phyloP scores from a whole-genome alignment of 2,113 vertebrate species.

The Lathamus discolor region DNA sequence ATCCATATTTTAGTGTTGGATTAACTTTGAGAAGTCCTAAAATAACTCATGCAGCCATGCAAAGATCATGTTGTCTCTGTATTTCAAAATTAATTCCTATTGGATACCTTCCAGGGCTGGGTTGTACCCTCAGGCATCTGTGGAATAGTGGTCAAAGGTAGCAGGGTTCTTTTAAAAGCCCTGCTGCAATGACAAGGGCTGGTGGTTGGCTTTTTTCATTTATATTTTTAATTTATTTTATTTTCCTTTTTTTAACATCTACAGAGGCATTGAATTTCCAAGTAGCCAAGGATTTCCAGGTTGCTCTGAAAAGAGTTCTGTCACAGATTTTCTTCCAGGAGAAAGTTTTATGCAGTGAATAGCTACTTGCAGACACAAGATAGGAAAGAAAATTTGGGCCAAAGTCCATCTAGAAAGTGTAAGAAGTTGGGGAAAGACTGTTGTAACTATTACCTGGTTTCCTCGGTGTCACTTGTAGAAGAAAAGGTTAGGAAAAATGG shows the following conservation, averaged over 20 bases:
- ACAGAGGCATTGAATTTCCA: neutral
- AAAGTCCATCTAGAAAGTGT: neutral
- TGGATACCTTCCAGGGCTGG: slow-evolving; percentile 43
- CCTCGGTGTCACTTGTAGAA: neutral
- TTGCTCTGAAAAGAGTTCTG: neutral
- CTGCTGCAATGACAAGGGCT: neutral
- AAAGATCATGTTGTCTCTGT: neutral
- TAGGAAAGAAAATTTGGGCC: neutral
- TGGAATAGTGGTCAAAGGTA: slow-evolving; percentile 60
- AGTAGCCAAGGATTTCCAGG: neutral
- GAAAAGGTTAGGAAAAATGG: neutral
- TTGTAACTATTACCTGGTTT: neutral
- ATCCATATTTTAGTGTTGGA: neutral
- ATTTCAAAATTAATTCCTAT: slow-evolving; percentile 39
- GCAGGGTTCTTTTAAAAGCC: neutral
- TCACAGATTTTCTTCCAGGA: neutral
- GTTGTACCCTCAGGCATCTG: slow-evolving; percentile 47
- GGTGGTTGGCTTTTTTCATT: neutral
- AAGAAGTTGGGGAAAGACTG: neutral
- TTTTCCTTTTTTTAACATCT: neutral
- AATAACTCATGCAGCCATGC: slow-evolving; percentile 40
- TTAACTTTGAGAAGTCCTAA: slow-evolving; percentile 43
- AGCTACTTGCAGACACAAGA: neutral
- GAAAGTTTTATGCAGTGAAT: neutral
- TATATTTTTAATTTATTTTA: neutral